phyloP scores from a whole-genome alignment of 2,113 vertebrate genomes.

The Dermatemys mawii region DNA sequence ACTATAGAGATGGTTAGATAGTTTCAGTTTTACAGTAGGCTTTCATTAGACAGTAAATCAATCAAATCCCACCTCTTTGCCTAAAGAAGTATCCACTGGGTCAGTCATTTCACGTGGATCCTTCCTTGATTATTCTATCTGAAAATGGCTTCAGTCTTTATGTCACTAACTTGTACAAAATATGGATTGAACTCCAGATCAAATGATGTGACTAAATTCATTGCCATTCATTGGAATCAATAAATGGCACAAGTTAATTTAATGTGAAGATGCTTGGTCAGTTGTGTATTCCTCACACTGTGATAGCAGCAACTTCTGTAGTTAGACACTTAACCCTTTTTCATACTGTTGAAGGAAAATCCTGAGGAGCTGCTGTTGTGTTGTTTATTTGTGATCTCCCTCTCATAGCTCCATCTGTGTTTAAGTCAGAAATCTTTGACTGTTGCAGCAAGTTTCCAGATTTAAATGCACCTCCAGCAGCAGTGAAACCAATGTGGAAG shows the following conservation, averaged over 20 bases:
- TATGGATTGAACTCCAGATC: slow-evolving; percentile 44
- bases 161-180: not conserved
- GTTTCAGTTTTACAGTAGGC: slow-evolving; percentile 7
- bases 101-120: not conserved
- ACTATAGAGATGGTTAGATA: slow-evolving; percentile 47
- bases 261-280: not conserved
- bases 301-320: not conserved
- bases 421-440: not conserved
- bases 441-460: not conserved
- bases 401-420: not conserved
- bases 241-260: not conserved
- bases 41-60: not conserved
- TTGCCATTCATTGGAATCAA: slow-evolving; percentile 9
- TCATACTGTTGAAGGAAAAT: slow-evolving; percentile 8
- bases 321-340: not conserved
- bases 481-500: not conserved
- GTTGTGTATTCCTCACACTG: slow-evolving; percentile 2
- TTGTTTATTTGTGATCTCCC: not conserved
- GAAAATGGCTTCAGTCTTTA: slow-evolving; percentile 21
- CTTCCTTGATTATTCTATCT: slow-evolving; percentile 9
- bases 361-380: not conserved
- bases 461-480: rapidly evolving
- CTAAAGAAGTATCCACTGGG: not conserved
- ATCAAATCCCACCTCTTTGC: not conserved
- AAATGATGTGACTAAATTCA: not conserved